Conservation (phyloP, 2,113 vertebrate species). For the Irena cyanogastra region DNA sequence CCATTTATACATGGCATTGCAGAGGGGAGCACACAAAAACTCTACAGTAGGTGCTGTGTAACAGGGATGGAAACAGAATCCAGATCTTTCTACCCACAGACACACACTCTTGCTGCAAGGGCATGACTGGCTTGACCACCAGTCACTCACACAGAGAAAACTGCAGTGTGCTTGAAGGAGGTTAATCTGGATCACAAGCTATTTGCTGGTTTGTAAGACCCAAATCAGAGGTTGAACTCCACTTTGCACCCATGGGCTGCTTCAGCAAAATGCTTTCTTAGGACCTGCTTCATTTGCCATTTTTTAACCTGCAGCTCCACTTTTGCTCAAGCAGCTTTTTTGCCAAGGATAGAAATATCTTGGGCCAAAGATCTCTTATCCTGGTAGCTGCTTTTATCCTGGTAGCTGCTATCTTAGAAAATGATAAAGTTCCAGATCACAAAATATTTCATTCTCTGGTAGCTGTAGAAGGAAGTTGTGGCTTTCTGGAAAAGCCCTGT, state of each 20-base stretch:
- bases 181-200: background rate
- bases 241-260: background rate
- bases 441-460: background rate
- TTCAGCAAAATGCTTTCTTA: background rate
- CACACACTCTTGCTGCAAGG: background rate
- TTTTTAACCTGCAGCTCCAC: background rate
- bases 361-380: background rate
- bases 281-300: background rate
- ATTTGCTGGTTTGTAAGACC: background rate
- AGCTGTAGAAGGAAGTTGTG: constrained; percentile 14
- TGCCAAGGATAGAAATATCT: background rate
- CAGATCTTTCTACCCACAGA: background rate
- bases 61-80: background rate
- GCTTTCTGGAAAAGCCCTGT: background rate
- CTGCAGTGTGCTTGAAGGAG: background rate
- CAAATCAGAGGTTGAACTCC: background rate
- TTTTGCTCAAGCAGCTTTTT: background rate
- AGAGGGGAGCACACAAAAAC: background rate
- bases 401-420: background rate
- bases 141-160: background rate
- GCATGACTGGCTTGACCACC: background rate
- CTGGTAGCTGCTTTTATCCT: background rate
- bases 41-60: background rate
- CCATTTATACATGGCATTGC: background rate
- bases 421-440: background rate